Evolutionary conservation across 2,797 vertebrate genomes (phyloP).

Genomic region (Myotis pilosus): DNA sequence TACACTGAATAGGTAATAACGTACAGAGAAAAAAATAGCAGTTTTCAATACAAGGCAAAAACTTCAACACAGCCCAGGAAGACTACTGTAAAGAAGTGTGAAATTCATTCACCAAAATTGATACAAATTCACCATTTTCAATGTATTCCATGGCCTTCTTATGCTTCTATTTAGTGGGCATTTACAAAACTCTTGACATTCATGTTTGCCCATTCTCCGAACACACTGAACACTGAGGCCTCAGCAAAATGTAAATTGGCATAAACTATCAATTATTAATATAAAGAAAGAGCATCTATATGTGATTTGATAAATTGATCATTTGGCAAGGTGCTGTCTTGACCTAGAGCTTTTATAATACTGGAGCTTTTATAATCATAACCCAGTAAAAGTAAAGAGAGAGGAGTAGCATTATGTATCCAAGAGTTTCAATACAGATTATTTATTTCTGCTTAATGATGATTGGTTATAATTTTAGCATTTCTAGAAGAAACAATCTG

Average conservation of each 20-base stretch:
- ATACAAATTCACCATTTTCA: neutral
- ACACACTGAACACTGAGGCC: neutral
- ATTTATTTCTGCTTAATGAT: slow-evolving; percentile 1
- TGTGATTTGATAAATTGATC: neutral
- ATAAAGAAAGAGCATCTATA: neutral
- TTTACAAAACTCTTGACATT: neutral
- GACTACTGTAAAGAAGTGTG: neutral
- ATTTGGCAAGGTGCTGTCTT: slow-evolving; percentile 17
- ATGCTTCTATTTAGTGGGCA: neutral
- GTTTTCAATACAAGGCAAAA: neutral
- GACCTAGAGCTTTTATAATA: neutral
- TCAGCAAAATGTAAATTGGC: neutral
- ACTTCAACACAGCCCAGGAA: neutral
- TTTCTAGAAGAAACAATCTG: slow-evolving; percentile 40
- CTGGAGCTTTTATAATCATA: neutral
- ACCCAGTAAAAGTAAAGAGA: neutral
- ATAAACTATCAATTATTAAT: neutral
- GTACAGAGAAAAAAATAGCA: neutral
- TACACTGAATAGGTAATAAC: neutral
- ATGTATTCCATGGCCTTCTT: neutral
- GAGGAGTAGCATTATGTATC: neutral
- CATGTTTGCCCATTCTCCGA: neutral
- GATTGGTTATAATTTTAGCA: slow-evolving; percentile 25
- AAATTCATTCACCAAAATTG: neutral
- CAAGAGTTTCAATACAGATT: neutral